Conservation (phyloP, 1,140 invertebrate species). For the Matsumurasca onukii region DNA sequence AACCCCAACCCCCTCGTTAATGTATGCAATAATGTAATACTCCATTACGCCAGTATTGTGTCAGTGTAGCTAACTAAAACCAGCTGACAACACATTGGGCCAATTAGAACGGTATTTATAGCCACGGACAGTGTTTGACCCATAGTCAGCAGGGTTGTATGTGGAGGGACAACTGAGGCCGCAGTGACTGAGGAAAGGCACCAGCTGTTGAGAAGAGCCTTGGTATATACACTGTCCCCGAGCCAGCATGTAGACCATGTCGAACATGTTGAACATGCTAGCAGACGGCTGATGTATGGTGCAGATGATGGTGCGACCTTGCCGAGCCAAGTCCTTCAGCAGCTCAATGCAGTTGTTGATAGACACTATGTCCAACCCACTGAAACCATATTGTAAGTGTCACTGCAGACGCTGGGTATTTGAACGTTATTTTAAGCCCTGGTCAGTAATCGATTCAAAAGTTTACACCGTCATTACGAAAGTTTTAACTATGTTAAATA, state of each 20-base stretch:
- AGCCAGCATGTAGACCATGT: constrained; percentile 60
- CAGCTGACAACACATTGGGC: too few species aligned
- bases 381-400: constrained; percentile 48
- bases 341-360: constrained; percentile 58
- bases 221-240: constrained; percentile 60
- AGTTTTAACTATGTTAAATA: too few species aligned
- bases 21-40: too few species aligned
- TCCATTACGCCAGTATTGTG: too few species aligned
- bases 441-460: too few species aligned
- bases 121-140: too few species aligned
- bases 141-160: constrained; percentile 45
- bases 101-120: too few species aligned
- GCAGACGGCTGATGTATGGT: constrained; percentile 71
- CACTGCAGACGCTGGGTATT: too few species aligned
- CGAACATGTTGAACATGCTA: constrained; percentile 63
- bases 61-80: too few species aligned
- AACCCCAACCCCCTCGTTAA: too few species aligned
- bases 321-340: constrained; percentile 48
- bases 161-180: constrained; percentile 52
- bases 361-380: constrained; percentile 61
- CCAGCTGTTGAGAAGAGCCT: constrained; percentile 52
- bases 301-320: constrained; percentile 62
- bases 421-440: too few species aligned
- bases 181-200: constrained; percentile 51
- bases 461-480: too few species aligned